Evolutionary conservation across 2,888 invertebrate genomes (phyloP).

Genomic region (Andrena flavipes): DNA sequence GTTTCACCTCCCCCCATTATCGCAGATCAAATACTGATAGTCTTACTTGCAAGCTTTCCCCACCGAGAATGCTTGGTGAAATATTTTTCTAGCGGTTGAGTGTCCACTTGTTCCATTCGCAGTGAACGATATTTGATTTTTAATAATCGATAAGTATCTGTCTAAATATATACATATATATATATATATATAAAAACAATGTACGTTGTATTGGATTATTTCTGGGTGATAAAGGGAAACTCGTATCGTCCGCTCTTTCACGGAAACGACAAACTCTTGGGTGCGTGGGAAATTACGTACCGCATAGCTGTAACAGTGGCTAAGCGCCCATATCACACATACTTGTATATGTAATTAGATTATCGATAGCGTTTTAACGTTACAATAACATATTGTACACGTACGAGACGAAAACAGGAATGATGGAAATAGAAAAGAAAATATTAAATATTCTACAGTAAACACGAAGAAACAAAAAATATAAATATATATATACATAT

Average conservation of each 20-base stretch:
- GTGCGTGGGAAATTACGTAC: conserved; percentile 63
- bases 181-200: too few relatives aligned
- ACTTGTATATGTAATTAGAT: conserved; percentile 72
- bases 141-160: background rate
- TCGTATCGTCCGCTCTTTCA: conserved; percentile 30
- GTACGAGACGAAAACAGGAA: conserved; percentile 64
- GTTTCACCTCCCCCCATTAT: background rate
- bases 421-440: conserved; percentile 56
- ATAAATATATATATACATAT: conserved; percentile 57
- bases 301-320: conserved; percentile 64
- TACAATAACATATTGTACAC: conserved; percentile 67
- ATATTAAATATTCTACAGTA: conserved; percentile 67
- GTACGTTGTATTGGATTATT: conserved; percentile 7
- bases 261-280: conserved; percentile 28
- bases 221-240: conserved; percentile 21
- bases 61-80: conserved; percentile 16
- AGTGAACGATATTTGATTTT: conserved; percentile 16
- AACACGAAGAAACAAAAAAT: conserved; percentile 55
- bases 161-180: too few relatives aligned
- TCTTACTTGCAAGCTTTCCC: background rate
- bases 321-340: conserved; percentile 70
- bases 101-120: background rate
- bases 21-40: background rate
- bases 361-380: conserved; percentile 62
- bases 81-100: conserved; percentile 46